Evolutionary conservation across 30 jellyfish, hydroid and myxozoan species (phyloP).

Genomic region (Hydractinia symbiolongicarpus): DNA sequence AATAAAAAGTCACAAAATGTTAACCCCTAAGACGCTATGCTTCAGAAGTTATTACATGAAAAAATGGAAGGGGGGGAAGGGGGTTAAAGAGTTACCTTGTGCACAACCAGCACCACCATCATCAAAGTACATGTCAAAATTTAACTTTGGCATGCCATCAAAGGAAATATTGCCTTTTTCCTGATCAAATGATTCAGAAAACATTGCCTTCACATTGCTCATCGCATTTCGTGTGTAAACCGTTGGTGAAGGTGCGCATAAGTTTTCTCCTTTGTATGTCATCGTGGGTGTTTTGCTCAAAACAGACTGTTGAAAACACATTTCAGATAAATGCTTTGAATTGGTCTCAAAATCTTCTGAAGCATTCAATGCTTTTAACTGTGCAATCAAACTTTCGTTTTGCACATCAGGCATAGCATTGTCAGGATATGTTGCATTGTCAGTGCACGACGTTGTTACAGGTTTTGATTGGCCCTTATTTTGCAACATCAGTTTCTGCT

Average conservation of each 20-base stretch:
- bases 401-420: background rate
- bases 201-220: conserved; percentile 46
- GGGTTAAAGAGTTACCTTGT: too few species aligned
- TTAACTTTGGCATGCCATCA: conserved; percentile 2
- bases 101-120: too few species aligned
- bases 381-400: background rate
- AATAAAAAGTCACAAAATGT: too few species aligned
- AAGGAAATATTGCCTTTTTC: conserved; percentile 39
- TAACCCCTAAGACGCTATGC: too few species aligned
- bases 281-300: conserved; percentile 15
- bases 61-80: too few species aligned
- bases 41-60: too few species aligned
- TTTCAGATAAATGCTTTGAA: background rate
- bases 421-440: background rate
- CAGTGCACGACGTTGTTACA: background rate
- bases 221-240: conserved; percentile 54
- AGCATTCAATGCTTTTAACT: background rate
- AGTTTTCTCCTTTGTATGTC: background rate
- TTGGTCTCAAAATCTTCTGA: background rate
- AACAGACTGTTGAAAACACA: background rate
- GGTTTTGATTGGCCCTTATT: background rate
- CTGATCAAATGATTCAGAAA: conserved; percentile 35
- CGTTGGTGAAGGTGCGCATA: conserved; percentile 70
- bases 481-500: background rate
- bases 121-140: too few species aligned